Percentiles rank a stretch among this genome's conserved stretches.
Conservation (phyloP, 2,113 vertebrate species). For the Bettongia penicillata region DNA sequence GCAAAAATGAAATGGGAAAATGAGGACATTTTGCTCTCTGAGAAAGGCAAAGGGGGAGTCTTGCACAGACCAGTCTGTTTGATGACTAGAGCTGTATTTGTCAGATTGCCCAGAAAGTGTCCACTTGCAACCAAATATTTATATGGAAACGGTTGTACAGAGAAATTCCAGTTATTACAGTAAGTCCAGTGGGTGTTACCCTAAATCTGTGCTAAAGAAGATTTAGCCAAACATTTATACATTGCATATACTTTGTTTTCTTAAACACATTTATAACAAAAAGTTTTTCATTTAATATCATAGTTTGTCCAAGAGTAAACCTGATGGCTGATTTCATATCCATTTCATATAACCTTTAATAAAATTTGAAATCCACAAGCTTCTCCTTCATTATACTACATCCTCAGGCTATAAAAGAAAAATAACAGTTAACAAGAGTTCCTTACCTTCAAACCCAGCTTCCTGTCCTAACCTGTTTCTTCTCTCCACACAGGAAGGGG, state of each 20-base stretch:
- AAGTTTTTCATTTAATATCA: not conserved
- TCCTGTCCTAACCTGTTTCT: slow-evolving; percentile 12
- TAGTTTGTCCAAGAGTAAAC: not conserved
- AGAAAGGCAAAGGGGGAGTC: not conserved
- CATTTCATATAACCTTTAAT: not conserved
- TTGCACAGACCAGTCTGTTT: not conserved
- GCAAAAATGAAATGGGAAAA: not conserved
- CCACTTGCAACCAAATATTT: slow-evolving; percentile 51
- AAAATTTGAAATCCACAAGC: not conserved
- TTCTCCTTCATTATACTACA: not conserved
- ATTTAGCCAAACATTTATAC: not conserved
- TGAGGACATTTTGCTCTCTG: not conserved
- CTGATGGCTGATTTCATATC: not conserved
- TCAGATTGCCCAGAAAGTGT: slow-evolving; percentile 33
- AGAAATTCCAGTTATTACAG: not conserved
- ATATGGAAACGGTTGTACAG: not conserved
- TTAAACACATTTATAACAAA: slow-evolving; percentile 11
- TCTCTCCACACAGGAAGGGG: not conserved
- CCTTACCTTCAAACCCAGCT: not conserved
- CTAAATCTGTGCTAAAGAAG: slow-evolving; percentile 6
- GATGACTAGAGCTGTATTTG: slow-evolving; percentile 1
- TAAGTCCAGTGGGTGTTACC: not conserved
- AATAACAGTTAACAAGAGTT: not conserved
- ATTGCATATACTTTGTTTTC: not conserved
- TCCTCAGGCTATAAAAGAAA: not conserved